These are phyloP conservation scores for Himalopsyche kuldschensis DNA, from an alignment of 2,888 invertebrate genomes.

Conservation along the genomic window DNA sequence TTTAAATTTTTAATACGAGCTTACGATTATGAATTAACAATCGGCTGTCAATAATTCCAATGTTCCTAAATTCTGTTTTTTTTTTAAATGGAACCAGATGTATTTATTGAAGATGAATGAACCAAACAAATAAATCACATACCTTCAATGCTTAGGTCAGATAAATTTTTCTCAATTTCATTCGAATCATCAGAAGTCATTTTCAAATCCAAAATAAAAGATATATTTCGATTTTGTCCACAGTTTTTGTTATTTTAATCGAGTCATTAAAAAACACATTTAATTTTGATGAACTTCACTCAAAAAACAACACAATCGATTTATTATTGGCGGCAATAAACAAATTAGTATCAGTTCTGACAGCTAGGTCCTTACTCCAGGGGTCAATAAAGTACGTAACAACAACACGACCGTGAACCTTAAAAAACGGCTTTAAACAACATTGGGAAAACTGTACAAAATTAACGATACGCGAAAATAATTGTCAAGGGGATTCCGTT, in stretches of 20 bases:
- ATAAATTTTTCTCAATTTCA: conserved; percentile 16
- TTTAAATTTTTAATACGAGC: too few species aligned
- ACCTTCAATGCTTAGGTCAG: conserved; percentile 15
- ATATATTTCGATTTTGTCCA: background rate
- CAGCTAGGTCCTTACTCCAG: conserved; percentile 1
- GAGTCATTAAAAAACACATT: background rate
- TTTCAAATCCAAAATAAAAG: background rate
- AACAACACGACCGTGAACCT: background rate
- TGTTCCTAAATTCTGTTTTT: too few species aligned
- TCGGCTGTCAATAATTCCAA: too few species aligned
- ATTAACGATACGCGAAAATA: too few species aligned
- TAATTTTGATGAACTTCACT: background rate
- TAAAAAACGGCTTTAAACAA: background rate
- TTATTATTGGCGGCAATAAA: background rate
- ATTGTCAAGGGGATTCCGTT: background rate
- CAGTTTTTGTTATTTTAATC: background rate
- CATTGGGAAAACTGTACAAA: background rate
- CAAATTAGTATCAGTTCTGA: background rate
- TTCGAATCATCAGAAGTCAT: conserved; percentile 15
- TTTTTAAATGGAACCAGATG: too few species aligned
- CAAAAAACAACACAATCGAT: background rate
- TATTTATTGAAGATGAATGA: background rate
- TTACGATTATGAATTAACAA: too few species aligned
- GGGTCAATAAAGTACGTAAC: conserved; percentile 1
- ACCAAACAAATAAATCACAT: background rate